Conservation (phyloP, 2,113 vertebrate genomes). For the Gasterosteus nipponicus region DNA sequence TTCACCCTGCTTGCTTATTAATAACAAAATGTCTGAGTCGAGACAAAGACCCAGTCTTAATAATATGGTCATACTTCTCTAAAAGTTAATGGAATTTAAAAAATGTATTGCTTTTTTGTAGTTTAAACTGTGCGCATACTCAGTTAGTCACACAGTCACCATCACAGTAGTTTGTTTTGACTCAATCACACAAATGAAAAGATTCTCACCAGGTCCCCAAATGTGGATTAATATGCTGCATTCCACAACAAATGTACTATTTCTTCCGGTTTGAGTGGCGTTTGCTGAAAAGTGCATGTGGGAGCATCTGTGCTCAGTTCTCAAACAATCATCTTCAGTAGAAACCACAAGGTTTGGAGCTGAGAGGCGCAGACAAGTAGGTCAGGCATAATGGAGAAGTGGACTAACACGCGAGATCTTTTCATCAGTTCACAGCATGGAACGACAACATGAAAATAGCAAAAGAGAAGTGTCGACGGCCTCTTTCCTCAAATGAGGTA, state of each 20-base stretch:
- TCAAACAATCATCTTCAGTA: not conserved
- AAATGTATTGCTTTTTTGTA: no score
- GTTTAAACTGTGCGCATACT: not conserved
- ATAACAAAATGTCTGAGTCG: not conserved
- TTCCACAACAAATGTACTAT: not conserved
- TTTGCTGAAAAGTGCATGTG: not conserved
- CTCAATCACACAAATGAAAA: not conserved
- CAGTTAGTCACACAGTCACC: not conserved
- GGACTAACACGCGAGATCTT: not conserved
- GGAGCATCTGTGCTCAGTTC: not conserved
- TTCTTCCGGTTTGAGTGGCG: not conserved
- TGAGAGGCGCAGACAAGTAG: not conserved
- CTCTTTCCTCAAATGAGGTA: constrained; percentile 1
- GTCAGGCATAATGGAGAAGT: not conserved
- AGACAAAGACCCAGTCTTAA: not conserved
- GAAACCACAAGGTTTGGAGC: not conserved
- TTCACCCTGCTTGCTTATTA: not conserved
- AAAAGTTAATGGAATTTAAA: not conserved
- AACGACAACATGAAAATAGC: not conserved
- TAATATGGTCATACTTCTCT: not conserved
- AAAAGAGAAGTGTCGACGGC: constrained; percentile 1
- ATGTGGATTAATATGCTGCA: not conserved
- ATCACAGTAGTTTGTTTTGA: not conserved
- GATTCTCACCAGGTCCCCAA: not conserved
- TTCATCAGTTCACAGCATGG: not conserved